Evolutionary conservation across 2,797 vertebrate species (phyloP).

Genomic region (Hybognathus amarus): DNA sequence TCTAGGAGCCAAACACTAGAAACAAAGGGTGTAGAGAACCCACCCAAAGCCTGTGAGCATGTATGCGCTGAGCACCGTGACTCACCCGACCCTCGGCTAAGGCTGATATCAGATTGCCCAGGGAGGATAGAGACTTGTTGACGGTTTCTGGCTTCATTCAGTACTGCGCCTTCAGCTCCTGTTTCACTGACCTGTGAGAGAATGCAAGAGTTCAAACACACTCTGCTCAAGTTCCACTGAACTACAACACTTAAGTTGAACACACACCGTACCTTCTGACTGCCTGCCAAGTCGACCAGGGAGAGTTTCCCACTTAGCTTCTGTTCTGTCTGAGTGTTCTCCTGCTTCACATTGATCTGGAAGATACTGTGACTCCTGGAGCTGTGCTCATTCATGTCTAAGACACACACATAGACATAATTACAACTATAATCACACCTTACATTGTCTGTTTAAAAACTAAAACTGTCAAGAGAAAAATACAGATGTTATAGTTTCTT

Average conservation of each 20-base stretch:
- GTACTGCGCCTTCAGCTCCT: constrained; percentile 93
- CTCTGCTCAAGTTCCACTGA: neutral
- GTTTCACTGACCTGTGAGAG: constrained; percentile 91
- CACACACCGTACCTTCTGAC: constrained; percentile 85
- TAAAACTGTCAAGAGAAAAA: neutral
- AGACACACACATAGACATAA: constrained; percentile 12
- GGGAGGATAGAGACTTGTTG: constrained; percentile 94
- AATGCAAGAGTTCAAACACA: constrained; percentile 5
- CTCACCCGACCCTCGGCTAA: constrained; percentile 94
- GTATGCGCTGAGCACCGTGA: constrained; percentile 44
- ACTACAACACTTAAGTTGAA: constrained; percentile 15
- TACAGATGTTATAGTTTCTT: neutral
- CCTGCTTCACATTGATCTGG: constrained; percentile 97
- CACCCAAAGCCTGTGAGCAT: neutral
- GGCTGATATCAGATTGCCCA: constrained; percentile 95
- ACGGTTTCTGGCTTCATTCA: constrained; percentile 99
- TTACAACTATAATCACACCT: neutral
- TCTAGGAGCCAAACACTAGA: neutral
- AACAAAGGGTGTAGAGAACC: constrained; percentile 14
- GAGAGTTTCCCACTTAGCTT: constrained; percentile 95
- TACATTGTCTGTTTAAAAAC: neutral
- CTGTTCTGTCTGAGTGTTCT: constrained; percentile 93
- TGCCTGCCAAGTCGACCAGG: constrained; percentile 95
- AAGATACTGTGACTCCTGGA: constrained; percentile 98
- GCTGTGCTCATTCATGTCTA: constrained; percentile 98